phyloP scores from a whole-genome alignment of 2,888 invertebrate genomes.

The Drosophila neotestacea region DNA sequence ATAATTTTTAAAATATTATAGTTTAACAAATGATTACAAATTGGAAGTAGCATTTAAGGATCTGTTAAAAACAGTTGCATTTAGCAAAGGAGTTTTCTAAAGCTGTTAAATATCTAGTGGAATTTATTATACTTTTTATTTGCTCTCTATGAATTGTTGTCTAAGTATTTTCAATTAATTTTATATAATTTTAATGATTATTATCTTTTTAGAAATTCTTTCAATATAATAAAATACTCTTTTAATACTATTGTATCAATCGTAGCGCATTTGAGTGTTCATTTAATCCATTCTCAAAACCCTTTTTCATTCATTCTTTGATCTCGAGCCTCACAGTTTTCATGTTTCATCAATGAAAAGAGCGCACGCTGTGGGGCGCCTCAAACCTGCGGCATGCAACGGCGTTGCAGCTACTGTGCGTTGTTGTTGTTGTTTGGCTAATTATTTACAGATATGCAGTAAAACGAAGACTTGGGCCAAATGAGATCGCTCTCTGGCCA shows the following conservation, averaged over 20 bases:
- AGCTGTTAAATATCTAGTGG: too few species aligned
- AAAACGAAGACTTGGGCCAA: not conserved
- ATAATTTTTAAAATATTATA: not conserved
- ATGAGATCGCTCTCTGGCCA: slow-evolving; percentile 1
- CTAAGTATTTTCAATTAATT: not conserved
- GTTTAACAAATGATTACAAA: not conserved
- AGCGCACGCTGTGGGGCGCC: slow-evolving; percentile 42
- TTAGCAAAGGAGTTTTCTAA: too few species aligned
- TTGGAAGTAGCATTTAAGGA: too few species aligned
- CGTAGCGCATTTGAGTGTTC: not conserved
- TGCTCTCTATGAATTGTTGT: not conserved
- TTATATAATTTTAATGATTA: too few species aligned
- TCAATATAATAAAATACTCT: not conserved
- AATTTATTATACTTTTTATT: too few species aligned
- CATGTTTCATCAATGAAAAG: slow-evolving; percentile 47
- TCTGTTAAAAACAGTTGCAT: too few species aligned
- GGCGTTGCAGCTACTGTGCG: slow-evolving; percentile 58
- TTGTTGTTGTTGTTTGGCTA: slow-evolving; percentile 46
- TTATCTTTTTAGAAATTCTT: too few species aligned
- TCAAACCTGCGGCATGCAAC: slow-evolving; percentile 33
- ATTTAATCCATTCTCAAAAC: slow-evolving; percentile 15
- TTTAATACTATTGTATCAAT: not conserved
- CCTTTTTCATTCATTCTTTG: slow-evolving; percentile 2
- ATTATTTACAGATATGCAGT: slow-evolving; percentile 49
- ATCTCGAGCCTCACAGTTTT: slow-evolving; percentile 21